Evolutionary conservation across 2,113 vertebrate genomes (phyloP).

Genomic region (Paramormyrops kingsleyae): DNA sequence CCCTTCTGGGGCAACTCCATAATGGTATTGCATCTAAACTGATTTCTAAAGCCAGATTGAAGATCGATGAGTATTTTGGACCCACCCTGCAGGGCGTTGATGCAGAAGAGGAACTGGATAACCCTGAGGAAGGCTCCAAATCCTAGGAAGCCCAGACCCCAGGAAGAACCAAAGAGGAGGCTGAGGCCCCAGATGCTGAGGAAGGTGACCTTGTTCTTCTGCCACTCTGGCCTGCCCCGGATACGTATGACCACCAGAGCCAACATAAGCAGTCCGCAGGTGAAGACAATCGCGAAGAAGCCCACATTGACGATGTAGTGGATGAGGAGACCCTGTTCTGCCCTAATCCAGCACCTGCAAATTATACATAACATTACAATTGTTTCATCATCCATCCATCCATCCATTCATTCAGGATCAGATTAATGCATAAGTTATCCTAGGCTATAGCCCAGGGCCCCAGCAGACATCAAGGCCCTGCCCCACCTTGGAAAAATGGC

Average conservation of each 20-base stretch:
- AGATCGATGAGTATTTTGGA: background rate
- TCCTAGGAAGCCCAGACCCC: conserved; percentile 54
- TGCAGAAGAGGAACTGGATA: conserved; percentile 51
- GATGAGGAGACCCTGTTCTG: conserved; percentile 28
- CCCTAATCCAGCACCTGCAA: conserved; percentile 63
- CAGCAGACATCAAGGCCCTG: background rate
- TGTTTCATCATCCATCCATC: background rate
- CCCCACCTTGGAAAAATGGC: background rate
- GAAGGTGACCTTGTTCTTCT: conserved; percentile 47
- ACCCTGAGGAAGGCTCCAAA: conserved; percentile 41
- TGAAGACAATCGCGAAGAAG: conserved; percentile 40
- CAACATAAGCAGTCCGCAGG: conserved; percentile 53
- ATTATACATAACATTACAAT: background rate
- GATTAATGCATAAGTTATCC: background rate
- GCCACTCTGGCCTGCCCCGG: conserved; percentile 48
- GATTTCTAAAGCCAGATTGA: background rate
- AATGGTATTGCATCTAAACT: background rate
- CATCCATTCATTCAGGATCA: background rate
- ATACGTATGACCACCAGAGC: conserved; percentile 50
- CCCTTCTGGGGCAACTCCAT: background rate
- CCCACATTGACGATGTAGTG: conserved; percentile 50
- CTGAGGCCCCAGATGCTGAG: conserved; percentile 68
- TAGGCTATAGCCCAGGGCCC: background rate
- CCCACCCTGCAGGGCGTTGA: conserved; percentile 64
- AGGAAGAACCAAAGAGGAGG: conserved; percentile 59